phyloP scores from a whole-genome alignment of 2,113 vertebrate genomes.

The Motacilla tschutschensis region DNA sequence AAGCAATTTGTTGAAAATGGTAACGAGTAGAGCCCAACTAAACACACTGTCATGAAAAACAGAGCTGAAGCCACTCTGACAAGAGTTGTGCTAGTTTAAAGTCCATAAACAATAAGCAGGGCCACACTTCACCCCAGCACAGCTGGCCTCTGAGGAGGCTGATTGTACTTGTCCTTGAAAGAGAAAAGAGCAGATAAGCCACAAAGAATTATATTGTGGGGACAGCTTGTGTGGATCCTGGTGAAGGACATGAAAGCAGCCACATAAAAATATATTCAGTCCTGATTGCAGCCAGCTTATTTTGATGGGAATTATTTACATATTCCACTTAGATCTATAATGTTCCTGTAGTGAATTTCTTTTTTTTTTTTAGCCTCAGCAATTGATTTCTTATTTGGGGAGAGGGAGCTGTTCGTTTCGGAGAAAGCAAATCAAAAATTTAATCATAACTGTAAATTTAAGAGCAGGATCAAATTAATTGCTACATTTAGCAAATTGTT shows the following conservation, averaged over 20 bases:
- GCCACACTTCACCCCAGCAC: background rate
- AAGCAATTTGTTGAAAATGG: background rate
- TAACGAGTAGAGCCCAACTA: background rate
- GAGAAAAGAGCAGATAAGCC: conserved; percentile 22
- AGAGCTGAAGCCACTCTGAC: background rate
- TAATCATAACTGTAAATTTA: background rate
- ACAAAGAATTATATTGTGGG: conserved; percentile 9
- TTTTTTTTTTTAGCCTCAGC: background rate
- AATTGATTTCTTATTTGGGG: background rate
- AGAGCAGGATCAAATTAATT: background rate
- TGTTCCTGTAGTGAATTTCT: background rate
- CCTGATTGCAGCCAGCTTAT: background rate
- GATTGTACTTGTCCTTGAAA: conserved; percentile 10
- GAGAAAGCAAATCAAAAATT: background rate
- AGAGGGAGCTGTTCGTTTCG: background rate
- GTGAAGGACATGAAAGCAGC: conserved; percentile 33
- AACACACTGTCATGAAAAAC: background rate
- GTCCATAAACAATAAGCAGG: background rate
- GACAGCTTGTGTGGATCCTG: background rate
- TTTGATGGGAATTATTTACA: conserved; percentile 10
- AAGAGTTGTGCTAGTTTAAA: background rate
- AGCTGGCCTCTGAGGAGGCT: conserved; percentile 3
- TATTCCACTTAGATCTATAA: conserved; percentile 3
- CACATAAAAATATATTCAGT: background rate
- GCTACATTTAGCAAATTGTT: background rate